A percentile compares a stretch with the other conserved stretches of the same genome.
Evolutionary conservation across 2,113 vertebrate species (phyloP).

Genomic region (Toxostoma redivivum): DNA sequence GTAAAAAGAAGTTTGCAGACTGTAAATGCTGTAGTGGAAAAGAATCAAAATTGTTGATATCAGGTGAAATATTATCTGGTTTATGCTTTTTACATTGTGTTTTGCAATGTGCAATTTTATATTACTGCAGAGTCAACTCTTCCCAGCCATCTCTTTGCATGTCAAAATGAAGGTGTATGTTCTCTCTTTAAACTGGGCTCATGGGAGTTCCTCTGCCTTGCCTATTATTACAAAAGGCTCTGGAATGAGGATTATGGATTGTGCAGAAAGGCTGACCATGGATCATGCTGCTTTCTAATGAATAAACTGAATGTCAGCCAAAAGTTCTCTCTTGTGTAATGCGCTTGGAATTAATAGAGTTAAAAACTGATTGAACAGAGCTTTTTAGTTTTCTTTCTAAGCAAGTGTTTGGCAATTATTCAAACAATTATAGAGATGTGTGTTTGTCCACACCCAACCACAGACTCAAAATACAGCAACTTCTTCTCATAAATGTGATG

Average conservation of each 20-base stretch:
- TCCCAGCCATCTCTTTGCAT: not conserved
- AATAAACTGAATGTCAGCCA: constrained; percentile 20
- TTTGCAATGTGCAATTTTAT: not conserved
- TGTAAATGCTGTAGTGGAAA: not conserved
- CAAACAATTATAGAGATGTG: not conserved
- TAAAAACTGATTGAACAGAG: not conserved
- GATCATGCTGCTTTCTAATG: constrained; percentile 23
- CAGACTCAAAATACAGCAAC: not conserved
- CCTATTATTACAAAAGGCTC: not conserved
- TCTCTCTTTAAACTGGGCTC: not conserved
- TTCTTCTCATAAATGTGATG: not conserved
- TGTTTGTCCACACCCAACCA: not conserved
- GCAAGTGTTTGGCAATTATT: not conserved
- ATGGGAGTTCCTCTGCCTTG: not conserved
- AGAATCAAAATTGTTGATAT: not conserved
- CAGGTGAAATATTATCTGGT: not conserved
- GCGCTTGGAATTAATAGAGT: not conserved
- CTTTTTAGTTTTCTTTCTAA: not conserved
- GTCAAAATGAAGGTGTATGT: not conserved
- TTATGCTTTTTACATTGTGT: not conserved
- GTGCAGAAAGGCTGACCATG: not conserved
- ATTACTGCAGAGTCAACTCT: not conserved
- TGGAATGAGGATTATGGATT: not conserved
- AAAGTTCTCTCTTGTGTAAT: not conserved
- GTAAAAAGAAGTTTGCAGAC: not conserved